Percentiles rank a stretch among this genome's conserved stretches.
phyloP scores from a whole-genome alignment of 2,113 vertebrate species.

The Brienomyrus brachyistius region DNA sequence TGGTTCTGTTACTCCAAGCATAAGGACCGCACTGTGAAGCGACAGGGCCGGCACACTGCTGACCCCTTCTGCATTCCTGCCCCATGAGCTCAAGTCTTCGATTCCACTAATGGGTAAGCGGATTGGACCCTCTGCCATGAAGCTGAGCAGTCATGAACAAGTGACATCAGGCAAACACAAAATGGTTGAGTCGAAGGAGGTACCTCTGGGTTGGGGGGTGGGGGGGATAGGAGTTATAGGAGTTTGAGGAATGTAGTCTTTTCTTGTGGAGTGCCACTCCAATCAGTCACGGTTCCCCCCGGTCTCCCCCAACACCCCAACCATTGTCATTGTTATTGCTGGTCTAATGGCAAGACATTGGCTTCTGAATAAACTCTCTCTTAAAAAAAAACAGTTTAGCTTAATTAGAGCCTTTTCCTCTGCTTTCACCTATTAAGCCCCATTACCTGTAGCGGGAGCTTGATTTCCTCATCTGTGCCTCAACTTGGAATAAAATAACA shows the following conservation, averaged over 20 bases:
- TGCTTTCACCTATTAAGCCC: not conserved
- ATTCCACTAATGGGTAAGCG: not conserved
- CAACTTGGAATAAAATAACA: constrained; percentile 18
- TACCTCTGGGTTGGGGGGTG: not conserved
- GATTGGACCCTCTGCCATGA: not conserved
- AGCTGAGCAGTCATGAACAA: not conserved
- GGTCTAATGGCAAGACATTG: not conserved
- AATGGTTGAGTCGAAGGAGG: not conserved
- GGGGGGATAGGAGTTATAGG: not conserved
- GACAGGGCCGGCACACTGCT: not conserved
- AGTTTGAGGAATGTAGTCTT: constrained; percentile 3
- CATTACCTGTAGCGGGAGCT: not conserved
- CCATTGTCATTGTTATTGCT: not conserved
- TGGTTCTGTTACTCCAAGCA: not conserved
- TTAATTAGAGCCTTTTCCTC: constrained; percentile 3
- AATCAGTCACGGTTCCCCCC: not conserved
- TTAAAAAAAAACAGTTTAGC: not conserved
- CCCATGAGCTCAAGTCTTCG: constrained; percentile 14
- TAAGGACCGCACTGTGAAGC: not conserved
- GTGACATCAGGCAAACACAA: not conserved
- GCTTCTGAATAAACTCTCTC: not conserved
- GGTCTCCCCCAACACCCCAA: not conserved
- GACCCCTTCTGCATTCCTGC: constrained; percentile 15
- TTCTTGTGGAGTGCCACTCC: not conserved
- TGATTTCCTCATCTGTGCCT: constrained; percentile 2